Base-by-base conservation (phyloP, 2,888 invertebrate species). In the Isoperla grammatica region DNA sequence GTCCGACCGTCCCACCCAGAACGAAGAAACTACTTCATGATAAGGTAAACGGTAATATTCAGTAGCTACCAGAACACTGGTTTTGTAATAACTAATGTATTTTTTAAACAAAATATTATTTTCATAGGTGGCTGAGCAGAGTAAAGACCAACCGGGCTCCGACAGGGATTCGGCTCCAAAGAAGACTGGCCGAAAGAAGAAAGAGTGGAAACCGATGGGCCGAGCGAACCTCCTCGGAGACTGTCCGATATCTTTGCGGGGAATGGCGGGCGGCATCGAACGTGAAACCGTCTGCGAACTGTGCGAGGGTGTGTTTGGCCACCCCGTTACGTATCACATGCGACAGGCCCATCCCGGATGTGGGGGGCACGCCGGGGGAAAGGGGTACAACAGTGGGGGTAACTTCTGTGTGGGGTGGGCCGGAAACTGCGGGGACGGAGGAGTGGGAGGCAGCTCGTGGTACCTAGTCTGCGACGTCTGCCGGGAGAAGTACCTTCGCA, bases 371-470 rank as follows among this genome's bases (percentile, higher is more conserved):
- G 88, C 93, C 4, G 84, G 85, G 20, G 90, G 91, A 0, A 88
- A 89, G 72, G 97, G 81, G 96, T 97, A 95, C 78, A 95, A 95
- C 75, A 91, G 92, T 61, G 84, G 86, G 23, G 96, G 96, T 1
- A 85, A 84, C 67, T 95, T 90, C 74, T 89, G 89, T 69, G 85
- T 87, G 43, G 92, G 91, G 1, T 92, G 91, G 91, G 88, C 89
- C 0, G 93, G 92, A 2, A 87, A 87, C 69, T 93, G 93, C 71
- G 93, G 93, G 42, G 90, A 91, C 69, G 90, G 90, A 2, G 90
- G 91, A 22, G 81, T 87, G 35, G 81, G 78, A 49, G 82, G 81
- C 43, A 86, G 86, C 64, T 86, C 91, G 13, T 95, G 95, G 91
- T 97, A 96, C 74, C 81, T 96, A 23, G 85, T 93, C 72, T 98